phyloP scores from a whole-genome alignment of 2,113 vertebrate genomes.

The Climacteris rufus region DNA sequence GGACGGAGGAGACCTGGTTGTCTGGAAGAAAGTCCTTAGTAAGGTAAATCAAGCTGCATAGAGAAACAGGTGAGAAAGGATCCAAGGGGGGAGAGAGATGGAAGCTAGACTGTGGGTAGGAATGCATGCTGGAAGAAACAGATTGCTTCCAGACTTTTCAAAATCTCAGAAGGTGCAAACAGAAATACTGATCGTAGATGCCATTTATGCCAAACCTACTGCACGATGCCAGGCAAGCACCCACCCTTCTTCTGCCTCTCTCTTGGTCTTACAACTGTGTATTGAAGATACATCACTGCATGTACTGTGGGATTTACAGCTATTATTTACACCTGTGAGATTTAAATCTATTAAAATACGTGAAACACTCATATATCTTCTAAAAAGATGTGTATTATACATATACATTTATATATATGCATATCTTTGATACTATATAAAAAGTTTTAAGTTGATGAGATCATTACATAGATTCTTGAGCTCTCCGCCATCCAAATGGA shows the following conservation, averaged over 20 bases:
- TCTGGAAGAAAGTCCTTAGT: constrained; percentile 56
- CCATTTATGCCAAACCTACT: not conserved
- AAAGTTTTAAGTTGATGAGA: not conserved
- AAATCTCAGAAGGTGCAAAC: not conserved
- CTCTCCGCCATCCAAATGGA: not conserved
- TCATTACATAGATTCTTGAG: not conserved
- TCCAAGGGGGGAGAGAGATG: not conserved
- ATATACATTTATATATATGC: not conserved
- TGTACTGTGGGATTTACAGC: not conserved
- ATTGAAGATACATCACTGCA: not conserved
- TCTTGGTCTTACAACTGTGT: not conserved
- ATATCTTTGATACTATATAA: not conserved
- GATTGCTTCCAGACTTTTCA: not conserved
- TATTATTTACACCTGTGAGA: no score
- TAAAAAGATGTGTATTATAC: not conserved
- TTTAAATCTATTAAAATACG: not conserved
- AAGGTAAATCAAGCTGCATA: not conserved
- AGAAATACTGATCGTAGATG: not conserved
- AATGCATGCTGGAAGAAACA: not conserved
- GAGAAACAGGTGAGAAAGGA: not conserved
- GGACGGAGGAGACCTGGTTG: not conserved
- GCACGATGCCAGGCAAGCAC: not conserved
- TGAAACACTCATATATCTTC: not conserved
- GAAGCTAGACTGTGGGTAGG: not conserved
- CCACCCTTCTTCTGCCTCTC: not conserved